phyloP scores from a whole-genome alignment of 1,140 invertebrate genomes.

The Drosophila persimilis region DNA sequence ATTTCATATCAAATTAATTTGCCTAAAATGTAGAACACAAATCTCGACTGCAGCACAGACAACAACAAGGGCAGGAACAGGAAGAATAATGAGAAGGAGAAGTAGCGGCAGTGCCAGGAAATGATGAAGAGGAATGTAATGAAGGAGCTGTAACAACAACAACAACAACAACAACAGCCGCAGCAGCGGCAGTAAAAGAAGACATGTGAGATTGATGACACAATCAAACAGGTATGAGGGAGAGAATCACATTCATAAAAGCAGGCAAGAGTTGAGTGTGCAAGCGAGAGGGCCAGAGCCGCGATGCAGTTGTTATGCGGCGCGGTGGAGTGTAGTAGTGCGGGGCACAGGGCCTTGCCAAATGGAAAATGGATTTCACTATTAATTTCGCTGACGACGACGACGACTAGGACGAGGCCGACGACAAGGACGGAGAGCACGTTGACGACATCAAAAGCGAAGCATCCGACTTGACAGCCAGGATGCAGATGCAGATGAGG shows the following conservation, averaged over 20 bases:
- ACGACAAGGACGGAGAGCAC: constrained; percentile 31
- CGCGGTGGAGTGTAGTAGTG: neutral
- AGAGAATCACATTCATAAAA: constrained; percentile 20
- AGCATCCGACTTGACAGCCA: constrained; percentile 59
- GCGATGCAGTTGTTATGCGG: constrained; percentile 2
- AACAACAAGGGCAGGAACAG: constrained; percentile 28
- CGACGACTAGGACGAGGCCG: constrained; percentile 1
- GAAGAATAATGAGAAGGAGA: constrained; percentile 14
- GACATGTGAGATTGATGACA: constrained; percentile 74
- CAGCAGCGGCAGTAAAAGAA: constrained; percentile 13
- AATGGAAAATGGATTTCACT: constrained; percentile 76
- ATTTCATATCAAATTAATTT: constrained; percentile 56
- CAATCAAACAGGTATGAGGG: constrained; percentile 61
- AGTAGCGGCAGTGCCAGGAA: constrained; percentile 17
- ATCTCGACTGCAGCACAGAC: constrained; percentile 47
- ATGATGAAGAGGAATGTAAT: constrained; percentile 21
- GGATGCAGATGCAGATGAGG: constrained; percentile 47
- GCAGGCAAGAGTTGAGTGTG: constrained; percentile 22
- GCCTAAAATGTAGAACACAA: constrained; percentile 67
- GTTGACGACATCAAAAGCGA: constrained; percentile 75
- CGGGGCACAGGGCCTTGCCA: constrained; percentile 31
- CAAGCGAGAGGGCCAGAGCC: constrained; percentile 12
- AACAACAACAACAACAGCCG: constrained; percentile 10
- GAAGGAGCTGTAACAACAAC: constrained; percentile 1
- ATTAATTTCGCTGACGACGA: constrained; percentile 75